phyloP scores from a whole-genome alignment of 1,140 invertebrate genomes.

The Euura saliciscinereae region DNA sequence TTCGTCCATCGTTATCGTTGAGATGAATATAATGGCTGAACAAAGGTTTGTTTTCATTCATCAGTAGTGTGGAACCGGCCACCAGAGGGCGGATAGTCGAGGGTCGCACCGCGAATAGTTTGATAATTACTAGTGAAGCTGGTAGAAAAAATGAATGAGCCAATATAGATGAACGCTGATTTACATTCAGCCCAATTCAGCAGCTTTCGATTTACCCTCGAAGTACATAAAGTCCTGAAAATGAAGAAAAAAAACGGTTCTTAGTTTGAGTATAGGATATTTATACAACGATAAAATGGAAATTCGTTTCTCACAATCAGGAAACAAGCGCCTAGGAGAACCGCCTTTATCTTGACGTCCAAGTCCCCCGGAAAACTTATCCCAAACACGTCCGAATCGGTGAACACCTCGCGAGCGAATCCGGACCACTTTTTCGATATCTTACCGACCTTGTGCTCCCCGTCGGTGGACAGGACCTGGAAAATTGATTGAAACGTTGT shows the following conservation, averaged over 20 bases:
- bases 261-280: conserved; percentile 30
- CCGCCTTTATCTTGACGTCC: conserved; percentile 82
- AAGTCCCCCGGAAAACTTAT: conserved; percentile 83
- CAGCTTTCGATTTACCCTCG: conserved; percentile 45
- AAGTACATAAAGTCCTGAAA: conserved; percentile 79
- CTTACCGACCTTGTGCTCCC: conserved; percentile 69
- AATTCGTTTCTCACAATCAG: conserved; percentile 68
- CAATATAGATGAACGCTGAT: no score
- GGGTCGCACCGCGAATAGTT: no score
- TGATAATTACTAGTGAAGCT: no score
- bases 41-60: no score
- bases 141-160: no score
- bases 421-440: conserved; percentile 83
- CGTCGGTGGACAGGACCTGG: conserved; percentile 71
- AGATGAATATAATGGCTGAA: no score
- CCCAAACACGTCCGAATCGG: conserved; percentile 79
- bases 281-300: conserved; percentile 24
- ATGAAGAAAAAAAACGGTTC: conserved; percentile 44
- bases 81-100: no score
- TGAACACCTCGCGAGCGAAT: conserved; percentile 72
- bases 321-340: conserved; percentile 76
- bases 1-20: no score
- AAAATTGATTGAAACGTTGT: conserved; percentile 25
- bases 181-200: neutral
- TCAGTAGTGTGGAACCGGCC: no score